phyloP scores from a whole-genome alignment of 2,888 invertebrate genomes.

The Aleiodes testaceus region DNA sequence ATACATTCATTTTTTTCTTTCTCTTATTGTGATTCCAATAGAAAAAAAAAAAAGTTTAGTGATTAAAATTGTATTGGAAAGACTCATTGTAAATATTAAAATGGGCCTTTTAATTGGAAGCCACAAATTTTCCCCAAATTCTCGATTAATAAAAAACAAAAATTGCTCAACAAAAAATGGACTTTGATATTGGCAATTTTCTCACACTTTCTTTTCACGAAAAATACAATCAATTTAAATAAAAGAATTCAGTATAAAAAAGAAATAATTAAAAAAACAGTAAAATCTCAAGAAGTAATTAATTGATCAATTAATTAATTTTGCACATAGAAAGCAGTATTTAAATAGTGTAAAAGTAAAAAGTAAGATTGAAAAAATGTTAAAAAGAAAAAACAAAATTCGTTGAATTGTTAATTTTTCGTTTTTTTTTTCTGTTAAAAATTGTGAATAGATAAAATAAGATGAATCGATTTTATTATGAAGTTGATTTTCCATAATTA shows the following conservation, averaged over 20 bases:
- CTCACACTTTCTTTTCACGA: not conserved
- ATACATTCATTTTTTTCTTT: slow-evolving; percentile 12
- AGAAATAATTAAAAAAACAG: not conserved
- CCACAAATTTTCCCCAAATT: slow-evolving; percentile 31
- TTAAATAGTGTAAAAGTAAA: slow-evolving; percentile 1
- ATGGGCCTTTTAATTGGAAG: slow-evolving; percentile 40
- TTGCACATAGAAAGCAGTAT: slow-evolving; percentile 11
- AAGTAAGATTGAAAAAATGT: not conserved
- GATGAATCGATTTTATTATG: too few relatives aligned
- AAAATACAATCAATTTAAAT: slow-evolving; percentile 15
- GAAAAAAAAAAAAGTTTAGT: not conserved
- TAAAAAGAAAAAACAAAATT: slow-evolving; percentile 7
- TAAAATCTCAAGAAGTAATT: not conserved
- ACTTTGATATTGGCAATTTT: too few relatives aligned
- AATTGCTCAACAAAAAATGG: not conserved
- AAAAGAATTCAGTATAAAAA: slow-evolving; percentile 5
- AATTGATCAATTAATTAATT: not conserved
- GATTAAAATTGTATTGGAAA: slow-evolving; percentile 24
- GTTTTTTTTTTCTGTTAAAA: not conserved
- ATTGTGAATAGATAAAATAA: too few relatives aligned
- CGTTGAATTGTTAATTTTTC: slow-evolving; percentile 12
- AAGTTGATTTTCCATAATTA: too few relatives aligned
- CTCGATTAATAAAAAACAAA: not conserved
- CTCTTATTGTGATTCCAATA: not conserved
- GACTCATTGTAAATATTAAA: slow-evolving; percentile 34